Evolutionary conservation across 2,113 vertebrate species (phyloP).

Genomic region (Phainopepla nitens): DNA sequence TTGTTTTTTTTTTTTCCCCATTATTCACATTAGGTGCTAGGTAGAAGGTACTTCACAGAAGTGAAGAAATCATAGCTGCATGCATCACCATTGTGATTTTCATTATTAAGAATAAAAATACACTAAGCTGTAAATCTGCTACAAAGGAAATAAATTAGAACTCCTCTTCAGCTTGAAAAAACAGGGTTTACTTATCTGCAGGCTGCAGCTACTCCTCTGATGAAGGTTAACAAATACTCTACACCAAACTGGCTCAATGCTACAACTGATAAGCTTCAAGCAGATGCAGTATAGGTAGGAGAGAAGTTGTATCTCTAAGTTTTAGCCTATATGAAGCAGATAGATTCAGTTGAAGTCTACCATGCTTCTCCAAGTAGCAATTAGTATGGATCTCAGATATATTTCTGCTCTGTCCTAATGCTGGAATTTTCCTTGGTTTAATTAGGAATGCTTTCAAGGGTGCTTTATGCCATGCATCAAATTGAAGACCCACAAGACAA

Average conservation of each 20-base stretch:
- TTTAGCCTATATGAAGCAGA: background rate
- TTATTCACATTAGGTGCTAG: background rate
- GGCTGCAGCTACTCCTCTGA: background rate
- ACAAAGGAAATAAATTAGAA: background rate
- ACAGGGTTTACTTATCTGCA: background rate
- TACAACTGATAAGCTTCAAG: background rate
- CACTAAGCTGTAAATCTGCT: background rate
- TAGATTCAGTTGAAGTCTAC: background rate
- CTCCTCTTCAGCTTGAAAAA: background rate
- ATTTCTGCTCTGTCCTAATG: background rate
- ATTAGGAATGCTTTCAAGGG: background rate
- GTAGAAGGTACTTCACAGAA: background rate
- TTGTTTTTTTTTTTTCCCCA: background rate
- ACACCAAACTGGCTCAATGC: background rate
- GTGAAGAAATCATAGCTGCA: background rate
- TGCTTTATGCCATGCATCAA: background rate
- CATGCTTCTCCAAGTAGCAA: background rate
- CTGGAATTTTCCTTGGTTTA: background rate
- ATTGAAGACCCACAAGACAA: background rate
- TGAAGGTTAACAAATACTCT: background rate
- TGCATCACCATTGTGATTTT: background rate
- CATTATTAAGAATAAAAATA: background rate
- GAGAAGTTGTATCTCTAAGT: background rate
- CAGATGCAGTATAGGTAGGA: background rate
- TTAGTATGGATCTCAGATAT: background rate